These are phyloP conservation scores for Brienomyrus brachyistius DNA, from an alignment of 2,113 vertebrate genomes.

Conservation along the genomic window DNA sequence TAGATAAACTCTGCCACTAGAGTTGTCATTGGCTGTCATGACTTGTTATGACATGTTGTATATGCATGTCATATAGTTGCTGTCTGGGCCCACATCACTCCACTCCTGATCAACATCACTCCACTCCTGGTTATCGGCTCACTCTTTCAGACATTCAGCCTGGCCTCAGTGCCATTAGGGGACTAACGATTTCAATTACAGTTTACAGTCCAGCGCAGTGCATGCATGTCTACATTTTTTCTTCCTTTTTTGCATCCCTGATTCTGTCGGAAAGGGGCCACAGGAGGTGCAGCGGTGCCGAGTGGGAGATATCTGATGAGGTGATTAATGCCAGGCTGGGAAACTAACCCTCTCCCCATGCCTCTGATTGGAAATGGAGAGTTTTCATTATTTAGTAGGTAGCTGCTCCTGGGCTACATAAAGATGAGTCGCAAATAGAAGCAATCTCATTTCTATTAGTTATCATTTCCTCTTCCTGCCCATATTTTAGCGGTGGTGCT, in stretches of 20 bases:
- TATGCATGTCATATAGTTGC: neutral
- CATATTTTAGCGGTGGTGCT: neutral
- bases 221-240: neutral
- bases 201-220: neutral
- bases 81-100: neutral
- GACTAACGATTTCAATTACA: neutral
- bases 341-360: neutral
- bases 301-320: neutral
- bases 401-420: slow-evolving; percentile 14
- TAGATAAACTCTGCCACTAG: neutral
- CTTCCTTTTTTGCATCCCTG: neutral
- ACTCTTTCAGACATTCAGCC: neutral
- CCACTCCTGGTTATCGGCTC: neutral
- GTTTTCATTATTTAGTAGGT: slow-evolving; percentile 25
- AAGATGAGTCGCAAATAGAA: slow-evolving; percentile 5
- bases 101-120: too few species aligned
- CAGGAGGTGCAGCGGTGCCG: neutral
- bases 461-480: slow-evolving; percentile 1
- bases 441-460: slow-evolving; percentile 15
- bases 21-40: neutral
- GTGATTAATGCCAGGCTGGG: slow-evolving; percentile 7
- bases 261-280: neutral
- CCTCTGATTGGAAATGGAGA: slow-evolving; percentile 5
- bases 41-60: neutral
- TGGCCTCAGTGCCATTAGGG: neutral